Conservation (phyloP, 2,888 invertebrate species). For the Hydropsyche betteni region DNA sequence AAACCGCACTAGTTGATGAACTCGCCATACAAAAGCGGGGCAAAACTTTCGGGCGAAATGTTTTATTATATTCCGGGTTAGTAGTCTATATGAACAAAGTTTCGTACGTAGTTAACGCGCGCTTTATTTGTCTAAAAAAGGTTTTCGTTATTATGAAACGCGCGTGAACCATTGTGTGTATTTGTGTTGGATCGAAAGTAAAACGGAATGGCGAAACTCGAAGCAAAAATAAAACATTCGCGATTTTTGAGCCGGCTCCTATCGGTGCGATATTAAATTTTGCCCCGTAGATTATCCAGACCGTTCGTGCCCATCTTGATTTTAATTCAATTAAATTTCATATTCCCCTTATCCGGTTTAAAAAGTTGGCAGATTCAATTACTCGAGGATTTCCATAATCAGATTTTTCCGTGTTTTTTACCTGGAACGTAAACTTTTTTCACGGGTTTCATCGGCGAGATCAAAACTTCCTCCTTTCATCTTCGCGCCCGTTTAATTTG, state of each 20-base stretch:
- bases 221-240: background rate
- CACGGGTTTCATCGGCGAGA: conserved; percentile 36
- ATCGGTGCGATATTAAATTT: background rate
- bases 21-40: background rate
- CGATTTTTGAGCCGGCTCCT: background rate
- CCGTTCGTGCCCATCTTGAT: conserved; percentile 43
- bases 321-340: conserved; percentile 51
- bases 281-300: no score
- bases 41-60: no score
- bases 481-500: conserved; percentile 35
- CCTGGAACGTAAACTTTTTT: conserved; percentile 43
- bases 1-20: conserved; percentile 8
- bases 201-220: background rate
- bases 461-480: conserved; percentile 30
- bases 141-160: no score
- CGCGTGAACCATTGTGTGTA: no score
- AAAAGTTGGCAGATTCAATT: conserved; percentile 50
- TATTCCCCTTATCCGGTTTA: conserved; percentile 47
- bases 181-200: background rate
- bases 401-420: conserved; percentile 44
- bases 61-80: no score
- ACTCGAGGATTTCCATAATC: conserved; percentile 49
- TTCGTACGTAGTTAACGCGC: no score
- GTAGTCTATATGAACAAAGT: no score
- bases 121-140: no score